Evolutionary conservation across 2,888 invertebrate genomes (phyloP).

Genomic region (Drosophila peninsularis): DNA sequence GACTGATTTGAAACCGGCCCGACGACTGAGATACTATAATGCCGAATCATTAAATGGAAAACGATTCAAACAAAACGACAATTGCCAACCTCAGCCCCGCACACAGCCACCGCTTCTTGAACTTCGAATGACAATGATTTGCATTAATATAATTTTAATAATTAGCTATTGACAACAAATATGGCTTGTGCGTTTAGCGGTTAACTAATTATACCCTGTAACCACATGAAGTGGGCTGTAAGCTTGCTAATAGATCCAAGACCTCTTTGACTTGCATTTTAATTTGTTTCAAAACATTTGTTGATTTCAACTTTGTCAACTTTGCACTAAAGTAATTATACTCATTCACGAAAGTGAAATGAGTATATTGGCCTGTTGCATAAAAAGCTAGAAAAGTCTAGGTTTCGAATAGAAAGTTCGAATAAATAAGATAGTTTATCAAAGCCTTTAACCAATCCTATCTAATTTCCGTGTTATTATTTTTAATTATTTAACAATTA

Average conservation of each 20-base stretch:
- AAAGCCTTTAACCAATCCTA: neutral
- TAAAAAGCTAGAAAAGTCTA: too few species aligned
- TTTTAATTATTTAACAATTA: constrained; percentile 2
- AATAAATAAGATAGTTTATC: too few species aligned
- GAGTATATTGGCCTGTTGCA: too few species aligned
- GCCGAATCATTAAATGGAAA: constrained; percentile 55
- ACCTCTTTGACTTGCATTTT: too few species aligned
- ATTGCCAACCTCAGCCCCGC: constrained; percentile 1
- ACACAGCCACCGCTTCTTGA: neutral
- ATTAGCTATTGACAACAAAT: constrained; percentile 30
- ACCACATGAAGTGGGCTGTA: neutral
- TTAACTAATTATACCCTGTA: constrained; percentile 24
- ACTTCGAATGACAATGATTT: constrained; percentile 50
- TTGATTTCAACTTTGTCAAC: neutral
- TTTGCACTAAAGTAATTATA: neutral
- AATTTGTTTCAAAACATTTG: neutral
- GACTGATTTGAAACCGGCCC: constrained; percentile 68
- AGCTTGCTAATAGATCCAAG: neutral
- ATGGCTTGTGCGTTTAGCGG: neutral
- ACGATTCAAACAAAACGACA: constrained; percentile 20
- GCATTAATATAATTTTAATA: constrained; percentile 53
- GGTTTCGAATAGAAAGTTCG: too few species aligned
- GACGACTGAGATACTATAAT: constrained; percentile 54
- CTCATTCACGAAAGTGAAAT: neutral
- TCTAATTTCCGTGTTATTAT: neutral